A percentile compares a stretch with the other conserved stretches of the same genome.
Conservation (phyloP, 2,888 invertebrate species). For the Cylloceria caligata region DNA sequence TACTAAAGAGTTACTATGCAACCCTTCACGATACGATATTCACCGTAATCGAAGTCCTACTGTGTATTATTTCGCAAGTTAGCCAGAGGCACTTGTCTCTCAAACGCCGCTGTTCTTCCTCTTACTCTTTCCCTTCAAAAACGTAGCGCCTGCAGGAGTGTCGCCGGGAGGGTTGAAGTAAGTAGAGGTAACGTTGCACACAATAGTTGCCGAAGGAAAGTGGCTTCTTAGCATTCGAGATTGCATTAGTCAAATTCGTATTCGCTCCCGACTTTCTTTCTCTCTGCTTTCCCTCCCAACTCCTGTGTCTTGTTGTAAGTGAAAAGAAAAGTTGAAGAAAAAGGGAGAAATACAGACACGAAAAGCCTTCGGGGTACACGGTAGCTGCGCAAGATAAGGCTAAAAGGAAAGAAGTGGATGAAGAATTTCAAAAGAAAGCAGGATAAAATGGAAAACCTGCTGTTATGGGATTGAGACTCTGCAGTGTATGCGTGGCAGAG, state of each 20-base stretch:
- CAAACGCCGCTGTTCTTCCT: neutral
- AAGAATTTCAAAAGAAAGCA: slow-evolving; percentile 20
- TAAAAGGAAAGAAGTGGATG: slow-evolving; percentile 44
- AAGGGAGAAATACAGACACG: slow-evolving; percentile 11
- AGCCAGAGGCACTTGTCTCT: slow-evolving; percentile 25
- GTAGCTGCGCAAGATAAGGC: slow-evolving; percentile 58
- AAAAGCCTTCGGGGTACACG: slow-evolving; percentile 29
- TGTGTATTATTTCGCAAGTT: slow-evolving; percentile 39
- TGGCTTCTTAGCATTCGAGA: slow-evolving; percentile 82
- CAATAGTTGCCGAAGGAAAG: slow-evolving; percentile 73
- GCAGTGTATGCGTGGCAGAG: slow-evolving; percentile 52
- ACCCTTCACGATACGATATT: slow-evolving; percentile 10
- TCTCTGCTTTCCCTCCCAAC: slow-evolving; percentile 5
- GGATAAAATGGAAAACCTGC: slow-evolving; percentile 55
- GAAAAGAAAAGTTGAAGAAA: slow-evolving; percentile 66
- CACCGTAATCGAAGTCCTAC: slow-evolving; percentile 14
- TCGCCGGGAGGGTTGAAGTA: slow-evolving; percentile 61
- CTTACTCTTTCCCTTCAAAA: neutral
- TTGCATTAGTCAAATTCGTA: slow-evolving; percentile 82
- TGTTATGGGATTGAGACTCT: slow-evolving; percentile 26
- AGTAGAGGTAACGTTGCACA: slow-evolving; percentile 75
- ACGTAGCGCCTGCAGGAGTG: slow-evolving; percentile 39
- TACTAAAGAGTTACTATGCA: too few relatives aligned
- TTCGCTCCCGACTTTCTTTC: slow-evolving; percentile 67
- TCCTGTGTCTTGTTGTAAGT: slow-evolving; percentile 46